Evolutionary conservation across 2,113 vertebrate genomes (phyloP).

Genomic region (Amphiprion percula): DNA sequence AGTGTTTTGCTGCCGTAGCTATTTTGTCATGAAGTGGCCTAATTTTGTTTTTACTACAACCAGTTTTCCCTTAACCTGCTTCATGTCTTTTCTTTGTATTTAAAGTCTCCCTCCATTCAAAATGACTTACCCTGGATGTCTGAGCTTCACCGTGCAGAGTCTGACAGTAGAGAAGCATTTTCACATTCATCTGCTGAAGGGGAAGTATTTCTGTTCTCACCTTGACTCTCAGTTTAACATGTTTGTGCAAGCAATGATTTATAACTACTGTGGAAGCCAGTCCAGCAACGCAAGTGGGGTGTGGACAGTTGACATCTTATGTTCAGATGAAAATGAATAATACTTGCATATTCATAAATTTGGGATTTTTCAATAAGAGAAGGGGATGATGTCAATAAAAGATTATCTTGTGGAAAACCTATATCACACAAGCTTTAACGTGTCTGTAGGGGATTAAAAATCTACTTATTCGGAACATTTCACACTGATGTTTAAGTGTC

Average conservation of each 20-base stretch:
- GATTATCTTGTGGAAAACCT: background rate
- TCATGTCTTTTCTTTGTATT: background rate
- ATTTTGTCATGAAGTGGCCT: conserved; percentile 27
- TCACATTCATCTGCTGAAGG: too few species aligned
- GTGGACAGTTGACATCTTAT: background rate
- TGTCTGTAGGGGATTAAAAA: background rate
- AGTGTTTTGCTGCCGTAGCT: background rate
- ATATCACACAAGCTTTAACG: background rate
- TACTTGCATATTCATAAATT: conserved; percentile 4
- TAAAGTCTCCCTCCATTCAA: background rate
- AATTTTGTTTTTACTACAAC: background rate
- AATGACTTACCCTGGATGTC: background rate
- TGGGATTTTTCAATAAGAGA: background rate
- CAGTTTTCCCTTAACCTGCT: background rate
- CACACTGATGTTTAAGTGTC: background rate
- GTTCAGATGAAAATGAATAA: background rate
- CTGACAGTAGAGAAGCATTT: too few species aligned
- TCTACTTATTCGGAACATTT: background rate
- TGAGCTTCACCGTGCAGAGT: too few species aligned
- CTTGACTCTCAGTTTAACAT: too few species aligned
- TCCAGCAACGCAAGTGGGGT: background rate
- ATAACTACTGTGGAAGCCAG: background rate
- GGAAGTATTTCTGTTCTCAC: too few species aligned
- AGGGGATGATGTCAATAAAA: background rate
- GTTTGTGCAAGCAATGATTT: too few species aligned